Conservation (phyloP, 2,113 vertebrate genomes). For the Hyla sarda region DNA sequence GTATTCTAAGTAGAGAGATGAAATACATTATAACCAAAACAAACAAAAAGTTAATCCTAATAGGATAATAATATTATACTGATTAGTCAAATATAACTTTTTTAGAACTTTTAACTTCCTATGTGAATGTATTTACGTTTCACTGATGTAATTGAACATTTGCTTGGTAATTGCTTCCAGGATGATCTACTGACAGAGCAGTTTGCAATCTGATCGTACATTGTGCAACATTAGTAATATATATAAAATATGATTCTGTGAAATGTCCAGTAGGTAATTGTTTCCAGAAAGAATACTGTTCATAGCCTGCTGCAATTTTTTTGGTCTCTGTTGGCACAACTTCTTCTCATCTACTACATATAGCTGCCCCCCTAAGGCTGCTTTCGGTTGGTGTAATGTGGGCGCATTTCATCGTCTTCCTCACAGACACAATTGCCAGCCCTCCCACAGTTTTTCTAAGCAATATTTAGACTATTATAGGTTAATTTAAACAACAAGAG, state of each 20-base stretch:
- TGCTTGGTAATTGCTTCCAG: constrained; percentile 42
- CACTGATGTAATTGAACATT: constrained; percentile 38
- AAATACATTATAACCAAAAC: no score
- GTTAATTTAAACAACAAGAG: no score
- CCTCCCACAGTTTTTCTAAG: no score
- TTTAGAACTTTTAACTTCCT: not conserved
- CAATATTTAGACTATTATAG: no score
- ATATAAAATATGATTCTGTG: constrained; percentile 36
- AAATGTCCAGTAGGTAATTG: constrained; percentile 38
- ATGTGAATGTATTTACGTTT: constrained; percentile 5
- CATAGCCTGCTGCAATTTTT: not conserved
- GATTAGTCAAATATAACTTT: not conserved
- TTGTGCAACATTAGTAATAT: constrained; percentile 37
- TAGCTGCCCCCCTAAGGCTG: not conserved
- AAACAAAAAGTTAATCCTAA: not conserved
- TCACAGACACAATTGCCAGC: not conserved
- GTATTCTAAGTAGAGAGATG: not conserved
- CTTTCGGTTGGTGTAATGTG: not conserved
- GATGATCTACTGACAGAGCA: constrained; percentile 34
- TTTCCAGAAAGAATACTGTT: constrained; percentile 14
- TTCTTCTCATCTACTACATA: not conserved
- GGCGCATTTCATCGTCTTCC: not conserved
- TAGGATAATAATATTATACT: not conserved
- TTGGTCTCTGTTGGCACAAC: not conserved
- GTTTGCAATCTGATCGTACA: constrained; percentile 33